phyloP scores from a whole-genome alignment of 2,113 vertebrate genomes.

The Probosciger aterrimus region DNA sequence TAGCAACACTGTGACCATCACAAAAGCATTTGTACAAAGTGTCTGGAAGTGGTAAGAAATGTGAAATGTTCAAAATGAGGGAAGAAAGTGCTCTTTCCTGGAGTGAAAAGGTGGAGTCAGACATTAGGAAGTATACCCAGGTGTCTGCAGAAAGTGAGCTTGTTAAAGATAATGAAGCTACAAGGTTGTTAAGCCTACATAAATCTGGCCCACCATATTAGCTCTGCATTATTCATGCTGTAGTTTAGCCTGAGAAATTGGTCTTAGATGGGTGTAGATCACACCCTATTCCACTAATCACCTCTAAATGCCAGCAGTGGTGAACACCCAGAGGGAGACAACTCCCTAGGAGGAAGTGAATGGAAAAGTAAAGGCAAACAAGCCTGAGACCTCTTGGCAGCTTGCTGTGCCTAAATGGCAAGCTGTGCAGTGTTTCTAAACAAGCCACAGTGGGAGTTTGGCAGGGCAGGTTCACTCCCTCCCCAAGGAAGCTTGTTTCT shows the following conservation, averaged over 20 bases:
- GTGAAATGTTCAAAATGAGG: background rate
- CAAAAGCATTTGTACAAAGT: rapidly evolving
- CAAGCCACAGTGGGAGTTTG: background rate
- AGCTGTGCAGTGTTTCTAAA: background rate
- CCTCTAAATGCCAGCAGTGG: background rate
- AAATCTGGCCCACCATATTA: background rate
- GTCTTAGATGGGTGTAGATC: background rate
- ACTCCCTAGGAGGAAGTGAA: background rate
- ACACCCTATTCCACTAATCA: background rate
- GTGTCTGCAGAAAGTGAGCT: background rate
- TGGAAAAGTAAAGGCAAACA: background rate
- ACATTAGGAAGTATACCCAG: background rate
- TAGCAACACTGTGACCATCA: background rate
- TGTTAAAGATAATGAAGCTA: conserved; percentile 2
- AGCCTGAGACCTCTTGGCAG: background rate
- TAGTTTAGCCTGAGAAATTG: conserved; percentile 1
- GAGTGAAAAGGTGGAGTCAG: background rate
- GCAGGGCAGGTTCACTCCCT: background rate
- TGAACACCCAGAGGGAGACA: background rate
- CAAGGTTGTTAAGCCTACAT: background rate
- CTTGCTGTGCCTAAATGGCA: background rate
- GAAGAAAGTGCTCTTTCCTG: background rate
- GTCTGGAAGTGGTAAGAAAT: background rate
- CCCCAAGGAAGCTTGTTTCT: background rate
- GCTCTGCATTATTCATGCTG: background rate